These are phyloP conservation scores for Ptyas mucosa DNA, from an alignment of 2,113 vertebrate genomes.

Conservation along the genomic window DNA sequence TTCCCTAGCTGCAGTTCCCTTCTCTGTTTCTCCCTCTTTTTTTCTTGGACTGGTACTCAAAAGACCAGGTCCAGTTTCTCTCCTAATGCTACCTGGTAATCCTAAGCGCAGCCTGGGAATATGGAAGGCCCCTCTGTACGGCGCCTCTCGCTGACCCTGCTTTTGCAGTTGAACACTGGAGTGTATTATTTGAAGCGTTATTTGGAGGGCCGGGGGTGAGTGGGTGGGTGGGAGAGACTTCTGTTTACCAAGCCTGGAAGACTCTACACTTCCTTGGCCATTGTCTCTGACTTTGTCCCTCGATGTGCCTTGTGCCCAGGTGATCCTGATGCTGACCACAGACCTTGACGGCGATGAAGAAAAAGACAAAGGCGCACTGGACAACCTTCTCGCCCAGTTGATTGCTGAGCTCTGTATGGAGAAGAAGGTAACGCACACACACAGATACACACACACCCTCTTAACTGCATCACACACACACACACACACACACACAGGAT, in stretches of 20 bases:
- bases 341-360: conserved; percentile 97
- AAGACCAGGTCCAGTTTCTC: neutral
- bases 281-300: neutral
- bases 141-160: neutral
- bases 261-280: neutral
- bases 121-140: neutral
- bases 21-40: neutral
- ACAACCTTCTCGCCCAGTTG: conserved; percentile 91
- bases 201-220: neutral
- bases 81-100: neutral
- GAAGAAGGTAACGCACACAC: conserved; percentile 81
- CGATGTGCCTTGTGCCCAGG: conserved; percentile 58
- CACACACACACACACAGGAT: neutral
- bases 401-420: conserved; percentile 94
- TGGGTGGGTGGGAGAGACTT: neutral
- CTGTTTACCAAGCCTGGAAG: neutral
- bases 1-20: neutral
- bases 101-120: neutral
- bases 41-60: neutral
- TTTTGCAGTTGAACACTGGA: neutral
- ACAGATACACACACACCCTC: too few relatives aligned
- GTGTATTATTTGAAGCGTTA: neutral
- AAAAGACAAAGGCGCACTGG: conserved; percentile 96
- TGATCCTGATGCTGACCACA: conserved; percentile 96
- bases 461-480: too few relatives aligned